These are phyloP conservation scores for Blastobasis lacticolella DNA, from an alignment of 2,888 invertebrate genomes.

Conservation along the genomic window DNA sequence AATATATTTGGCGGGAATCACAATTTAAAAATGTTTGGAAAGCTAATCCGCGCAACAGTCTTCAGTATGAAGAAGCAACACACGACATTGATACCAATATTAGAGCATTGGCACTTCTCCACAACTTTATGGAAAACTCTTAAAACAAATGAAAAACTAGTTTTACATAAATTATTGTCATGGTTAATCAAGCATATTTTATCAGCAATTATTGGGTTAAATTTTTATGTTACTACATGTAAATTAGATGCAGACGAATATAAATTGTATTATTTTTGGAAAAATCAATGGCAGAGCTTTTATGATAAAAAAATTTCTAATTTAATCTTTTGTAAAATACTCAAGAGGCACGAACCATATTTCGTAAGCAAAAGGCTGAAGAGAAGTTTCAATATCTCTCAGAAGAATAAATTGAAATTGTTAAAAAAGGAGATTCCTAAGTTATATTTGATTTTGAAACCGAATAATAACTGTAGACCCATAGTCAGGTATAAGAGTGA, in stretches of 20 bases:
- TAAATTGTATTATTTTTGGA: slow-evolving; percentile 58
- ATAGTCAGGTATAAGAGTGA: slow-evolving; percentile 56
- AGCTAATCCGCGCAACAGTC: slow-evolving; percentile 33
- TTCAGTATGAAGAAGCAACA: slow-evolving; percentile 58
- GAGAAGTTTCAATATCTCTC: slow-evolving; percentile 25
- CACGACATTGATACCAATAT: slow-evolving; percentile 28
- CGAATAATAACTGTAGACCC: slow-evolving; percentile 48
- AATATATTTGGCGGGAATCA: slow-evolving; percentile 39
- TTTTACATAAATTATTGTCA: slow-evolving; percentile 29
- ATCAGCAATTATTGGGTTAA: slow-evolving; percentile 50
- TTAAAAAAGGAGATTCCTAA: slow-evolving; percentile 48
- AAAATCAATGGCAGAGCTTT: slow-evolving; percentile 61
- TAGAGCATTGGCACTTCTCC: slow-evolving; percentile 45
- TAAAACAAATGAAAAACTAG: slow-evolving; percentile 9
- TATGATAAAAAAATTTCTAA: slow-evolving; percentile 49
- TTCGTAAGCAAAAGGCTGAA: slow-evolving; percentile 37
- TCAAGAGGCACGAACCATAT: slow-evolving; percentile 37
- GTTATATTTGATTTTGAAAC: slow-evolving; percentile 50
- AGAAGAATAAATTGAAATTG: slow-evolving; percentile 31
- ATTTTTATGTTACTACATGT: slow-evolving; percentile 60
- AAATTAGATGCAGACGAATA: slow-evolving; percentile 57
- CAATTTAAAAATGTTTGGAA: slow-evolving; percentile 47
- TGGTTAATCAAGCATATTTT: slow-evolving; percentile 51
- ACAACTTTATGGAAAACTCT: slow-evolving; percentile 34
- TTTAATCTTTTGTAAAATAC: slow-evolving; percentile 39